A percentile compares a stretch with the other conserved stretches of the same genome.
Evolutionary conservation across 2,888 invertebrate species (phyloP).

Genomic region (Branchinecta sandiegonensis): DNA sequence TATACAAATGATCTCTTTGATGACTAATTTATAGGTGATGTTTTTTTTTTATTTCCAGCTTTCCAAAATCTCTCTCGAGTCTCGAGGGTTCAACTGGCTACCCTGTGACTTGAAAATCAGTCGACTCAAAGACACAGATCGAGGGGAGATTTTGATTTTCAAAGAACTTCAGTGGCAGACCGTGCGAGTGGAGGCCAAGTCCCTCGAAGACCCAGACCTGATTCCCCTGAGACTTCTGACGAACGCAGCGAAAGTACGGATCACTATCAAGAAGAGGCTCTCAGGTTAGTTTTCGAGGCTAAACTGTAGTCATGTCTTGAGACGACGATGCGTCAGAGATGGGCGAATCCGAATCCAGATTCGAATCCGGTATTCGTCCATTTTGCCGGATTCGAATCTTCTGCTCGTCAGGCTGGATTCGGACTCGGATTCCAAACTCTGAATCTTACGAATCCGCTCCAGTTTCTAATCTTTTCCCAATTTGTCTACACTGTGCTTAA

Average conservation of each 20-base stretch:
- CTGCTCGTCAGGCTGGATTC: too few relatives aligned
- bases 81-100: constrained; percentile 80
- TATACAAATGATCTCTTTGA: neutral
- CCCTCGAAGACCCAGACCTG: constrained; percentile 41
- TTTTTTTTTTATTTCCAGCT: constrained; percentile 45
- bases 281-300: constrained; percentile 43
- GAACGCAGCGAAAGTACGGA: constrained; percentile 83
- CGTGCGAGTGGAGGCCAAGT: constrained; percentile 82
- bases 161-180: constrained; percentile 97
- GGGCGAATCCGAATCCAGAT: too few relatives aligned
- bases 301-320: too few relatives aligned
- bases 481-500: too few relatives aligned
- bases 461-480: too few relatives aligned
- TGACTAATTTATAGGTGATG: constrained; percentile 16
- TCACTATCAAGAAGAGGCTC: constrained; percentile 85
- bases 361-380: too few relatives aligned
- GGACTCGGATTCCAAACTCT: too few relatives aligned
- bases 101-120: constrained; percentile 75
- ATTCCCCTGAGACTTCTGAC: constrained; percentile 83
- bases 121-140: constrained; percentile 71
- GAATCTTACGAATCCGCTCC: too few relatives aligned
- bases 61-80: constrained; percentile 80
- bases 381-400: too few relatives aligned
- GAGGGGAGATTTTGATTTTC: constrained; percentile 82
- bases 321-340: too few relatives aligned